Percentiles rank a stretch among this genome's conserved stretches.
Evolutionary conservation across 2,113 vertebrate genomes (phyloP).

Genomic region (Eupsittula cactorum): DNA sequence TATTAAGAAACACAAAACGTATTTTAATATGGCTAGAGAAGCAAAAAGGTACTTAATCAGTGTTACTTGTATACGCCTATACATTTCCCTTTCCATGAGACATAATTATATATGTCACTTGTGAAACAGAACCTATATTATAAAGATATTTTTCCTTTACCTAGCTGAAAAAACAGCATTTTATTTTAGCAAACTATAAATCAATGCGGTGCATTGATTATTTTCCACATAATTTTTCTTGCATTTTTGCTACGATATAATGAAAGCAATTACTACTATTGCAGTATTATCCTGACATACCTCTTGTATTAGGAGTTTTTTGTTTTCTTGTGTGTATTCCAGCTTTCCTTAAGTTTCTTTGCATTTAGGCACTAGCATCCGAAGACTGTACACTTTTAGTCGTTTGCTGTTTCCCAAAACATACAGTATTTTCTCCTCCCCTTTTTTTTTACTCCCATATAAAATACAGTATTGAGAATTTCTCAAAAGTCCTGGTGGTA

Average conservation of each 20-base stretch:
- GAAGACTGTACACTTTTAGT: neutral
- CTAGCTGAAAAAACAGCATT: constrained; percentile 77
- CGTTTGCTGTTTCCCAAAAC: constrained; percentile 20
- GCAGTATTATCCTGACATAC: constrained; percentile 78
- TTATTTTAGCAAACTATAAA: constrained; percentile 79
- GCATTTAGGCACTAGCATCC: constrained; percentile 25
- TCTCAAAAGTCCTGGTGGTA: constrained; percentile 14
- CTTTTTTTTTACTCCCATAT: neutral
- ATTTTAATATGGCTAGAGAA: constrained; percentile 70
- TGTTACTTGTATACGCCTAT: constrained; percentile 72
- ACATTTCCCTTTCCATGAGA: constrained; percentile 72
- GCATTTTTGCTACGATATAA: constrained; percentile 69
- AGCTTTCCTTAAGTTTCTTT: constrained; percentile 53
- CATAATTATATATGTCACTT: constrained; percentile 79
- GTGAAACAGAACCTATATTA: constrained; percentile 79
- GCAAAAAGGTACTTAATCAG: constrained; percentile 76
- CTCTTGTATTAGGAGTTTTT: constrained; percentile 65
- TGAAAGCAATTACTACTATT: constrained; percentile 64
- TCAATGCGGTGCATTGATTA: constrained; percentile 81
- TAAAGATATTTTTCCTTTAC: constrained; percentile 80
- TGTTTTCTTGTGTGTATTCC: constrained; percentile 13
- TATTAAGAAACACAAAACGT: constrained; percentile 74
- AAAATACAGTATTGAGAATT: neutral
- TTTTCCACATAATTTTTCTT: constrained; percentile 57
- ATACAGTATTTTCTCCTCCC: neutral